Conservation (phyloP, 2,113 vertebrate genomes). For the Platichthys stellatus region DNA sequence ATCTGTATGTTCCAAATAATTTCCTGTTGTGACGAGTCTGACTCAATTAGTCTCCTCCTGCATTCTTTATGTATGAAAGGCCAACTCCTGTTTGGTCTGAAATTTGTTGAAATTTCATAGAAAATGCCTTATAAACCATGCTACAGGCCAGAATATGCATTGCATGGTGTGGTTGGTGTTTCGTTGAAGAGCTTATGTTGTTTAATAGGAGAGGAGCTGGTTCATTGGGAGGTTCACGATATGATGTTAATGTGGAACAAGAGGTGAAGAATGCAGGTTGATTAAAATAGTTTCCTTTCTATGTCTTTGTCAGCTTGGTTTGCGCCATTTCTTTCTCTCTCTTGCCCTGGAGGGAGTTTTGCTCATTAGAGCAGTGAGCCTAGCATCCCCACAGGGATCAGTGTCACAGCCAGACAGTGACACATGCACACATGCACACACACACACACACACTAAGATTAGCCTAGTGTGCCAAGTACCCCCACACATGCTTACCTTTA, state of each 20-base stretch:
- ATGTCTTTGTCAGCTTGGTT: constrained; percentile 60
- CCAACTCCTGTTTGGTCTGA: no score
- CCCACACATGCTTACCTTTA: background rate
- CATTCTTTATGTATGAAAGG: no score
- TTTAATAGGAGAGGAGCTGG: background rate
- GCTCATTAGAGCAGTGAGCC: constrained; percentile 78
- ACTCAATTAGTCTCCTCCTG: no score
- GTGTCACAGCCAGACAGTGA: constrained; percentile 66
- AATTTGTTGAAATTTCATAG: no score
- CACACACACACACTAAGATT: constrained; percentile 2
- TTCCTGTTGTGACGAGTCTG: no score
- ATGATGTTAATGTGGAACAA: background rate
- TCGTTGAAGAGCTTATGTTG: background rate
- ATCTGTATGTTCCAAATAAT: no score
- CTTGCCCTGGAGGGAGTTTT: constrained; percentile 65
- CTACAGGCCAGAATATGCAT: background rate
- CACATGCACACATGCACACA: background rate
- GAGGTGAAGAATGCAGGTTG: constrained; percentile 41
- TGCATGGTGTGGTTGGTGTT: constrained; percentile 1
- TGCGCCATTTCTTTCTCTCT: constrained; percentile 41
- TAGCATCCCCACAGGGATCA: constrained; percentile 69
- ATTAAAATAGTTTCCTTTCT: constrained; percentile 48
- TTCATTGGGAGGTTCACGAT: constrained; percentile 2
- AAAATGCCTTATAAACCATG: background rate
- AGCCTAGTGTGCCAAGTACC: background rate